Percentiles rank a stretch among this genome's conserved stretches.
Evolutionary conservation across 2,888 invertebrate species (phyloP).

Genomic region (Apeira syringaria): DNA sequence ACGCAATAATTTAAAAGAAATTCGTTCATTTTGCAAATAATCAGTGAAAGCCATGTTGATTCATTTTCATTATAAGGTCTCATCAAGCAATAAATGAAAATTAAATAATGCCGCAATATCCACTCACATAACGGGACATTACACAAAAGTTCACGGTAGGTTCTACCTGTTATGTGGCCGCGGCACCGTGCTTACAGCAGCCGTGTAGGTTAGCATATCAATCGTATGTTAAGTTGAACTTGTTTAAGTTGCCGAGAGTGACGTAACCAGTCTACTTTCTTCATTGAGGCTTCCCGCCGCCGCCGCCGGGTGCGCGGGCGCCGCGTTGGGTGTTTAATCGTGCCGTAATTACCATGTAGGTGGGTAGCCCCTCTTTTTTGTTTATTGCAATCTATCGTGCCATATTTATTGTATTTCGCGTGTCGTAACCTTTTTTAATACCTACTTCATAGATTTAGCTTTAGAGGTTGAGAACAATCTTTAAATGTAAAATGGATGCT

Average conservation of each 20-base stretch:
- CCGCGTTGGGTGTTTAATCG: not conserved
- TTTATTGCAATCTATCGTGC: too few relatives aligned
- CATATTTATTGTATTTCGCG: too few relatives aligned
- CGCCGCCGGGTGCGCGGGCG: too few relatives aligned
- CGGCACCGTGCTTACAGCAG: constrained; percentile 7
- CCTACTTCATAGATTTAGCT: too few relatives aligned
- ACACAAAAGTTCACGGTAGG: constrained; percentile 6
- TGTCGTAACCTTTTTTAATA: too few relatives aligned
- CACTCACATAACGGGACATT: constrained; percentile 5
- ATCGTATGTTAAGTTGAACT: constrained; percentile 37
- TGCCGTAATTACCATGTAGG: not conserved
- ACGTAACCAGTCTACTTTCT: constrained; percentile 33
- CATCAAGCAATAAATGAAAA: too few relatives aligned
- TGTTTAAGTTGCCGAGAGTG: constrained; percentile 29
- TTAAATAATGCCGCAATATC: not conserved
- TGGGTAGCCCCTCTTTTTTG: not conserved
- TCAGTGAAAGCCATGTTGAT: too few relatives aligned
- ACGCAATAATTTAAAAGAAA: too few relatives aligned
- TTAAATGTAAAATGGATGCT: too few relatives aligned
- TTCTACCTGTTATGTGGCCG: constrained; percentile 5
- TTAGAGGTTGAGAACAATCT: too few relatives aligned
- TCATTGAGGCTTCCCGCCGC: constrained; percentile 28
- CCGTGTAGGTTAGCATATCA: constrained; percentile 28
- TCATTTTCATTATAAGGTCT: too few relatives aligned
- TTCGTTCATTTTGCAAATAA: too few relatives aligned